Evolutionary conservation across 2,113 vertebrate species (phyloP).

Genomic region (Sturnus vulgaris): DNA sequence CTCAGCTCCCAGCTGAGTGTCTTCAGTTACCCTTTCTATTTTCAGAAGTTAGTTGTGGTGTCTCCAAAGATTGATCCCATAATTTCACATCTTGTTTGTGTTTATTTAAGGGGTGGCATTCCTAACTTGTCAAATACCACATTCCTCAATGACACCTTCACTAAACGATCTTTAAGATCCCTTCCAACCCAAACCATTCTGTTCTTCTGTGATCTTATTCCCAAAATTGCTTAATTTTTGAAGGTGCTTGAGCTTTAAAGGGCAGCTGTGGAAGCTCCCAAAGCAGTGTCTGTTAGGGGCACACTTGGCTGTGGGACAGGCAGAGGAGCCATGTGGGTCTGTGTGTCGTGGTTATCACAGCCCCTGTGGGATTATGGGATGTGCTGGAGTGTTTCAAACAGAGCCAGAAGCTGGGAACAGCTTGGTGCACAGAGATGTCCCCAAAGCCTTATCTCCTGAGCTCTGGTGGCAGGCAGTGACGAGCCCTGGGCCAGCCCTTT

Average conservation of each 20-base stretch:
- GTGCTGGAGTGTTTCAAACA: neutral
- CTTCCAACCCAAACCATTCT: neutral
- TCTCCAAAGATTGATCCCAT: neutral
- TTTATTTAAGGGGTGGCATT: neutral
- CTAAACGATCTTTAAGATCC: neutral
- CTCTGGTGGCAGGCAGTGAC: neutral
- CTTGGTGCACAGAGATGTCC: neutral
- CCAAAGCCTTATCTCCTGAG: neutral
- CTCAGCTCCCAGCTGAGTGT: neutral
- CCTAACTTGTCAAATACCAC: neutral
- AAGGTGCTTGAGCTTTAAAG: neutral
- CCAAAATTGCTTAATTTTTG: neutral
- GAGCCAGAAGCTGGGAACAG: neutral
- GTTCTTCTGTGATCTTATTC: neutral
- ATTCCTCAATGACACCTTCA: neutral
- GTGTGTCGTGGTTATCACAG: neutral
- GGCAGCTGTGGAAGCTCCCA: neutral
- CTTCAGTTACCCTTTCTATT: neutral
- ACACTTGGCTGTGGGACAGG: neutral
- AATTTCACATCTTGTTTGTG: neutral
- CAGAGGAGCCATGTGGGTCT: neutral
- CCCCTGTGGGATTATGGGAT: neutral
- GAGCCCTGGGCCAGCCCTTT: neutral
- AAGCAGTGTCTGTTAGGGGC: neutral
- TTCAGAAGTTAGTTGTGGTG: neutral